phyloP scores from a whole-genome alignment of 2,888 invertebrate species.

The Saturnia japonica region DNA sequence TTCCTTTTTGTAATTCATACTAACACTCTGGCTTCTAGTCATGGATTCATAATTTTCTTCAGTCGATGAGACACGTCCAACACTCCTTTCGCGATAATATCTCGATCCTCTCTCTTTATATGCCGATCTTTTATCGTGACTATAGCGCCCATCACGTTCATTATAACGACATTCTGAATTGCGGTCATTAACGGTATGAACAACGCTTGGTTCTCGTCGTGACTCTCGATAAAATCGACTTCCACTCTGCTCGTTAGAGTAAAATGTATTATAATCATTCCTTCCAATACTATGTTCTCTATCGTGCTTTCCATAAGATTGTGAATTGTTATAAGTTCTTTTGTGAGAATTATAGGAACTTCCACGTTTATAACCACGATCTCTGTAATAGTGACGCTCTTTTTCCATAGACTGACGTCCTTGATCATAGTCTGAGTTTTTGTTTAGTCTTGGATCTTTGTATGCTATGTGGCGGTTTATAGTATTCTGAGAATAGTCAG shows the following conservation, averaged over 20 bases:
- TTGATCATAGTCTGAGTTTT: conserved; percentile 53
- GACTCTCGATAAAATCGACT: conserved; percentile 23
- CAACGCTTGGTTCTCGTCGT: neutral
- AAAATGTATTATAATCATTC: conserved; percentile 33
- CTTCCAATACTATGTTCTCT: conserved; percentile 45
- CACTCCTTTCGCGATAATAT: conserved; percentile 44
- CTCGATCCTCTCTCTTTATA: conserved; percentile 19
- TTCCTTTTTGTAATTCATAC: conserved; percentile 31
- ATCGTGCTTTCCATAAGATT: conserved; percentile 33
- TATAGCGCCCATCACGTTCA: conserved; percentile 39
- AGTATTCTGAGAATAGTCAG: conserved; percentile 32
- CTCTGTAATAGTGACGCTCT: conserved; percentile 48
- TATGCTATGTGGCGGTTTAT: conserved; percentile 32
- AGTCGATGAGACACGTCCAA: conserved; percentile 34
- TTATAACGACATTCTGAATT: conserved; percentile 22
- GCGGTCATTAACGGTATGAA: neutral
- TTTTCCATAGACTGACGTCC: conserved; percentile 45
- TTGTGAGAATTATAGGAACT: conserved; percentile 39
- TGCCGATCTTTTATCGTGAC: conserved; percentile 14
- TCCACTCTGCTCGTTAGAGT: neutral
- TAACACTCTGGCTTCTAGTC: conserved; percentile 39
- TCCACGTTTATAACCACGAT: conserved; percentile 37
- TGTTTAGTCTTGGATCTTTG: conserved; percentile 62
- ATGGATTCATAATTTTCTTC: conserved; percentile 26
- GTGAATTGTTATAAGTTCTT: conserved; percentile 30